Conservation (phyloP, 2,113 vertebrate genomes). For the Microcebus murinus region DNA sequence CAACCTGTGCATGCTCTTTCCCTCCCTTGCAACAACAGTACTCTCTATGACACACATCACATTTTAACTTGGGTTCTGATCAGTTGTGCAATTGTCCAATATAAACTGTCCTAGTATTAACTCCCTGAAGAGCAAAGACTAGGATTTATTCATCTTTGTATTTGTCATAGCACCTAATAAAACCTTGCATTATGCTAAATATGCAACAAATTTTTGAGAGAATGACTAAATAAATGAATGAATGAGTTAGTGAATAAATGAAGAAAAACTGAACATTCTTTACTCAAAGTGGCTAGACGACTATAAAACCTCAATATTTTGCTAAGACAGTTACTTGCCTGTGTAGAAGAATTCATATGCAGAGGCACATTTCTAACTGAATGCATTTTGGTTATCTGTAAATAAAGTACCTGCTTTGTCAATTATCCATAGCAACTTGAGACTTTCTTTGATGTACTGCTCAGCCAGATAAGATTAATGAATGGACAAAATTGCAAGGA, state of each 20-base stretch:
- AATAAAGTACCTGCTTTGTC: slow-evolving; percentile 43
- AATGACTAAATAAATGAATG: neutral
- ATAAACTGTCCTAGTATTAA: neutral
- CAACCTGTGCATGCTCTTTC: neutral
- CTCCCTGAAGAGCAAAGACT: neutral
- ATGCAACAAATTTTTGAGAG: neutral
- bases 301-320: neutral
- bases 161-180: neutral
- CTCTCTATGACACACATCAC: neutral
- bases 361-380: neutral
- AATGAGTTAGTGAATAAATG: neutral
- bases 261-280: neutral
- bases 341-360: neutral
- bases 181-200: neutral
- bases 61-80: neutral
- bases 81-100: neutral
- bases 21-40: too few species aligned
- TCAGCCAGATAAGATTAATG: slow-evolving; percentile 38
- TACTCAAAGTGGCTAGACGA: neutral
- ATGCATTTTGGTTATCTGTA: slow-evolving; percentile 20
- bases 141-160: neutral
- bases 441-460: slow-evolving; percentile 23
- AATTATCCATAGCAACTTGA: neutral
- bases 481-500: neutral
- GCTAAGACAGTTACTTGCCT: neutral